These are phyloP conservation scores for Synchiropus splendidus DNA, from an alignment of 2,113 vertebrate species.

Conservation along the genomic window DNA sequence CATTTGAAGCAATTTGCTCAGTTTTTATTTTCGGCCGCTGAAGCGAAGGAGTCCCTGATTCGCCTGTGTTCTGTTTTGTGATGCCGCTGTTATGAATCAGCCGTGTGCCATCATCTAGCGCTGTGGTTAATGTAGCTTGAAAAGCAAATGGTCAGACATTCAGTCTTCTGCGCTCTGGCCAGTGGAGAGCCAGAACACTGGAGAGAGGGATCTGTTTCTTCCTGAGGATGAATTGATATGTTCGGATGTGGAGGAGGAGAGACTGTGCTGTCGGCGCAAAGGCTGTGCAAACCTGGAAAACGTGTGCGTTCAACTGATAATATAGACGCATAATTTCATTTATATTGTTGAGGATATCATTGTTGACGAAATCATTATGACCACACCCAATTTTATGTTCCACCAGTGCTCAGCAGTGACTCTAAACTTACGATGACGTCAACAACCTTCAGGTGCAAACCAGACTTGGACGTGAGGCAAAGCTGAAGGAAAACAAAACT, in stretches of 20 bases:
- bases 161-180: slow-evolving; percentile 40
- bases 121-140: slow-evolving; percentile 61
- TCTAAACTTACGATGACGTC: no score
- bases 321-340: no score
- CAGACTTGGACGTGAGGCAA: no score
- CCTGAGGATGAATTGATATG: slow-evolving; percentile 49
- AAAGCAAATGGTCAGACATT: slow-evolving; percentile 62
- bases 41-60: no score
- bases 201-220: slow-evolving; percentile 17
- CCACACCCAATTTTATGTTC: no score
- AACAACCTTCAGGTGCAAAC: not conserved
- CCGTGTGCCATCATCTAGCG: slow-evolving; percentile 44
- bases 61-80: slow-evolving; percentile 11
- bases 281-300: no score
- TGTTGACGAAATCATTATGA: no score
- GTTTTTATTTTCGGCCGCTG: slow-evolving; percentile 36
- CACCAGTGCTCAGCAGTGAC: slow-evolving; percentile 8
- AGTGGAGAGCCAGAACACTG: slow-evolving; percentile 37
- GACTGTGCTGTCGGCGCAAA: slow-evolving; percentile 60
- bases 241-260: slow-evolving; percentile 38
- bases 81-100: slow-evolving; percentile 56
- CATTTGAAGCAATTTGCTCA: slow-evolving; percentile 18
- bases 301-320: no score
- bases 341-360: no score
- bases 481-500: no score